These are phyloP conservation scores for Pararge aegeria DNA, from an alignment of 1,140 invertebrate genomes.

Conservation along the genomic window DNA sequence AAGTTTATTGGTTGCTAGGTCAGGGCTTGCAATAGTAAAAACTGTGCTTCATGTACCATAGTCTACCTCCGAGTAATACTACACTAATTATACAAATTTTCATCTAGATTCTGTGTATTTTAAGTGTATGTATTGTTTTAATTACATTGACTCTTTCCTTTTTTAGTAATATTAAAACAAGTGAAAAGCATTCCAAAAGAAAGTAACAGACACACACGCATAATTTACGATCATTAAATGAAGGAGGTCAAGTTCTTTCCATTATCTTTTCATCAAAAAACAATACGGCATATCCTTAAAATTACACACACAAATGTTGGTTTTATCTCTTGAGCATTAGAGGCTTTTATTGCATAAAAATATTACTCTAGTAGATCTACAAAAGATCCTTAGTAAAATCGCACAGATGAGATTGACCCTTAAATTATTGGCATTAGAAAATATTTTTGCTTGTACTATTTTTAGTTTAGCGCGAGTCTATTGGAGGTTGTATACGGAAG, in stretches of 20 bases:
- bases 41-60: too few relatives aligned
- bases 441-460: background rate
- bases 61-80: too few relatives aligned
- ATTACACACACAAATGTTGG: background rate
- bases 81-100: too few relatives aligned
- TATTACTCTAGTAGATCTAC: background rate
- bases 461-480: background rate
- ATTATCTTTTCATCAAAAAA: background rate
- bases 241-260: constrained; percentile 5
- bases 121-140: too few relatives aligned
- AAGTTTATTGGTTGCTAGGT: too few relatives aligned
- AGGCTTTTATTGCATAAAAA: background rate
- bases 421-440: background rate
- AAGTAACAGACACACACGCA: background rate
- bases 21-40: too few relatives aligned
- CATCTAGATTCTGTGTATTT: too few relatives aligned
- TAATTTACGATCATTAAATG: background rate
- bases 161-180: background rate
- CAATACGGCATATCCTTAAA: background rate
- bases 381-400: background rate
- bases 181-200: background rate
- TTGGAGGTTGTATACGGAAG: constrained; percentile 27
- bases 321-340: background rate
- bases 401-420: constrained; percentile 2
- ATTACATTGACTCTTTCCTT: too few relatives aligned